phyloP scores from a whole-genome alignment of 2,888 invertebrate species.

The Agonum fuliginosum region DNA sequence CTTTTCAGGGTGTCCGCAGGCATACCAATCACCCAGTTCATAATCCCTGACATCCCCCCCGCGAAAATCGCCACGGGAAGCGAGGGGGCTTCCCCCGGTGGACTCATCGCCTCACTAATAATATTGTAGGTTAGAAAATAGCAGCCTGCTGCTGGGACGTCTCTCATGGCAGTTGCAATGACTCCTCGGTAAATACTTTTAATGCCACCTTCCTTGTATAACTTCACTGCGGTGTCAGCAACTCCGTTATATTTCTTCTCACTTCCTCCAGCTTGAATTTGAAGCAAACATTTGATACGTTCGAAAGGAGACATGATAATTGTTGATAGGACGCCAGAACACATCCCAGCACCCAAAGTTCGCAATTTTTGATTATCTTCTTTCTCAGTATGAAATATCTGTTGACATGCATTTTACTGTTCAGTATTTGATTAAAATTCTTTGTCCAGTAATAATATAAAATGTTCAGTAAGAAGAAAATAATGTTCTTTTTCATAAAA shows the following conservation, averaged over 20 bases:
- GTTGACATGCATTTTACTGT: no score
- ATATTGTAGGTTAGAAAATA: conserved; percentile 98
- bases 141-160: conserved; percentile 97
- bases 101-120: conserved; percentile 85
- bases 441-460: conserved; percentile 75
- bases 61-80: conserved; percentile 89
- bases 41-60: conserved; percentile 97
- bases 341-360: conserved; percentile 86
- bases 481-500: no score
- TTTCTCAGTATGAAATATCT: conserved; percentile 70
- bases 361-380: conserved; percentile 81
- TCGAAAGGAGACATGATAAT: conserved; percentile 97
- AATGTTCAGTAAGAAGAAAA: no score
- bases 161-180: conserved; percentile 87
- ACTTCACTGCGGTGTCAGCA: conserved; percentile 87
- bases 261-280: conserved; percentile 84
- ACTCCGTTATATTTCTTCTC: conserved; percentile 90
- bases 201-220: conserved; percentile 92
- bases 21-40: conserved; percentile 97
- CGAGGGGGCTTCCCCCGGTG: conserved; percentile 79
- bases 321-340: conserved; percentile 95
- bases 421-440: conserved; percentile 82
- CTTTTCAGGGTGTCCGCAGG: conserved; percentile 99
- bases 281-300: conserved; percentile 94
- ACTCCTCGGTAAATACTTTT: conserved; percentile 92